Conservation (phyloP, 2,797 vertebrate species). For the Pipistrellus pipistrellus region DNA sequence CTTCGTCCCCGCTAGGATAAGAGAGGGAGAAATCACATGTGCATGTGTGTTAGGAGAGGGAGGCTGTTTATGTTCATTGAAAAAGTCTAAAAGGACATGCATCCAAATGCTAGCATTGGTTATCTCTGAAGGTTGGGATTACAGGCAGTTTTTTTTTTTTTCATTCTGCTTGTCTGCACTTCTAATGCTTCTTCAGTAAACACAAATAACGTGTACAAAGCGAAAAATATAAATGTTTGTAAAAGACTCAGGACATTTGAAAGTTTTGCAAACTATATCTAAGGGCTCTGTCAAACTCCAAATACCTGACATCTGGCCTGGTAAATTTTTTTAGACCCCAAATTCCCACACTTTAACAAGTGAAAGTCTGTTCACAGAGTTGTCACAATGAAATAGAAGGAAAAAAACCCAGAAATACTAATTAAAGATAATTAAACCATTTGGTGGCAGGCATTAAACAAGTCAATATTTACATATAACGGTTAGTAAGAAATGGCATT, state of each 20-base stretch:
- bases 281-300: conserved; percentile 4
- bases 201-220: not conserved
- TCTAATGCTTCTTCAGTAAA: conserved; percentile 29
- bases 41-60: not conserved
- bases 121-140: not conserved
- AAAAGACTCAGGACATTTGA: conserved; percentile 10
- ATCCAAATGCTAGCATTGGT: conserved; percentile 23
- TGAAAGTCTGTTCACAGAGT: not conserved
- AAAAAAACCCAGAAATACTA: conserved; percentile 11
- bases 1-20: not conserved
- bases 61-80: not conserved
- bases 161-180: not conserved
- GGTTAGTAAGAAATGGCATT: conserved; percentile 32
- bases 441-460: conserved; percentile 12
- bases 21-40: conserved; percentile 2
- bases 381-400: not conserved
- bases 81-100: not conserved
- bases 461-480: conserved; percentile 18
- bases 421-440: conserved; percentile 14
- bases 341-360: not conserved
- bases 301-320: not conserved
- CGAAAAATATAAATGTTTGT: conserved; percentile 26
- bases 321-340: not conserved
- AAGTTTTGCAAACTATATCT: conserved; percentile 24
- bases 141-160: not conserved